Base-by-base conservation (phyloP, 2,888 invertebrate species). In the Anodontia alba region DNA sequence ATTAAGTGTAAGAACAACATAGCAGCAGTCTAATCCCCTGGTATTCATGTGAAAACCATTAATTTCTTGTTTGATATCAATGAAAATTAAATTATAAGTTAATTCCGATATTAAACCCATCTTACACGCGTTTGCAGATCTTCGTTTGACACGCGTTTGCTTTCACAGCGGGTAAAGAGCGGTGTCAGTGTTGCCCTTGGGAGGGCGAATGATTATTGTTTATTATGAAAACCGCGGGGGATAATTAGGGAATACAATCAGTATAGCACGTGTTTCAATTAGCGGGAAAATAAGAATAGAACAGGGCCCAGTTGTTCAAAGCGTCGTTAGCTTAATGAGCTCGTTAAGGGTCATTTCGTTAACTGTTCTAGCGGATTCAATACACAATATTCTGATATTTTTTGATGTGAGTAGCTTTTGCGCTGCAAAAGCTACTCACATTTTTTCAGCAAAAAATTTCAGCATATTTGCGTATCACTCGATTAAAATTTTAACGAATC, bases 51-150 rank as follows among this genome's bases (percentile, higher is more conserved):
- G 54, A 54, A 54, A 54, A 54, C 15, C 23, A 54, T 54, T 54
- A 54, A 54, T 29, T 54, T 54, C 54, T 54, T 54, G 54, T 54
- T 54, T 54, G 1, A n/a, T 29, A 54, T 3, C 54, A 54, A 54
- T 54, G 54, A 54, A 54, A 54, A 54, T 54, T 54, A 54, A 20
- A 54, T 54, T 54, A 54, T 20, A 31, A 67, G 42, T 67, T 67
- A 67, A 67, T 67, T 67, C 67, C 67, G 42, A 36, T 42, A 67
- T 67, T 67, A 67, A 67, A 33, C 29, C n/a, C 38, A 7, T 42
- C 36, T 67, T 38, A 29, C 36, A 36, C 42, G 36, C 67, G 67
- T 67, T 33, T n/a, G 36, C 42, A n/a, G 38, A 42, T 67, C 1
- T n/a, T 36, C 33, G 36, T 38, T 23, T 67, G 67, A 67, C 67